Conservation (phyloP, 2,888 invertebrate genomes). For the Protodeltote pygarga region DNA sequence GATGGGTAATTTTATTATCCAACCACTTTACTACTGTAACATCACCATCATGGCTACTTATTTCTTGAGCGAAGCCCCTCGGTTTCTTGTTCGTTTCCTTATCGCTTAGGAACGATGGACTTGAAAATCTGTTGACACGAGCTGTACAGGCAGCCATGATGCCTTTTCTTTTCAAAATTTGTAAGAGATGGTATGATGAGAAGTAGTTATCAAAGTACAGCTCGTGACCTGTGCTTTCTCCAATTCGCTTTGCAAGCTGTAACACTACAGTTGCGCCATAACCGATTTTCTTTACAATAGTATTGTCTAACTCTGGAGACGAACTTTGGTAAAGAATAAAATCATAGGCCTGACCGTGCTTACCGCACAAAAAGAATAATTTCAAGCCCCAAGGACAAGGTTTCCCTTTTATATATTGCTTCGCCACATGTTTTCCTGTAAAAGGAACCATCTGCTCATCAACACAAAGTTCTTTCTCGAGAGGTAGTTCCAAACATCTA, state of each 20-base stretch:
- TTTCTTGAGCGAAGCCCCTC: slow-evolving; percentile 43
- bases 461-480: slow-evolving; percentile 44
- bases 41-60: slow-evolving; percentile 38
- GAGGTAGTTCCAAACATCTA: slow-evolving; percentile 42
- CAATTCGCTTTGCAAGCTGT: slow-evolving; percentile 43
- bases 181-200: slow-evolving; percentile 43
- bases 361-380: slow-evolving; percentile 44
- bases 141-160: slow-evolving; percentile 46
- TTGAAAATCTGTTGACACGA: slow-evolving; percentile 43
- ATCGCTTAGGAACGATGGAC: slow-evolving; percentile 38
- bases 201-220: slow-evolving; percentile 49
- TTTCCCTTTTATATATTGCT: slow-evolving; percentile 45
- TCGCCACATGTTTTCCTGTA: slow-evolving; percentile 40
- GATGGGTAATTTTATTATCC: slow-evolving; percentile 43
- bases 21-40: slow-evolving; percentile 49
- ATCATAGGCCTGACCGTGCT: slow-evolving; percentile 40
- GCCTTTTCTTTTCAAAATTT: slow-evolving; percentile 41
- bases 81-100: slow-evolving; percentile 39
- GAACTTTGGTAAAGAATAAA: slow-evolving; percentile 48
- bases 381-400: slow-evolving; percentile 47
- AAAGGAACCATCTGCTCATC: slow-evolving; percentile 51
- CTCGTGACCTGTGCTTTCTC: slow-evolving; percentile 37
- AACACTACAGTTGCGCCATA: slow-evolving; percentile 43
- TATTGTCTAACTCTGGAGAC: slow-evolving; percentile 39
- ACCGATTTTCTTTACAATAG: slow-evolving; percentile 37